Evolutionary conservation across 2,888 invertebrate species (phyloP).

Genomic region (Eupithecia tripunctaria): DNA sequence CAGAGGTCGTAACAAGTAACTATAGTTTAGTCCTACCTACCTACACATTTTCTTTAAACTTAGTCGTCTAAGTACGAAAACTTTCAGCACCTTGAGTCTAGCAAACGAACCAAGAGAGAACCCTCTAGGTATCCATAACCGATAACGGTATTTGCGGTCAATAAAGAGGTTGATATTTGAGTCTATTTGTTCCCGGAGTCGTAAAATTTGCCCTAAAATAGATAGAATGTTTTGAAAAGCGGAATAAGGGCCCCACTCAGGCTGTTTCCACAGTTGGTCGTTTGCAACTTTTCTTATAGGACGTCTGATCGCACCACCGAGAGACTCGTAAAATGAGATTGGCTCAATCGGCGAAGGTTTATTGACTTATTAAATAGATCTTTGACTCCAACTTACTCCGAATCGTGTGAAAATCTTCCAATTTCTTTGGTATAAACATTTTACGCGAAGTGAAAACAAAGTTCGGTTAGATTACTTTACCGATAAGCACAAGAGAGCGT

Average conservation of each 20-base stretch:
- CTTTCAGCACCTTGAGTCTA: not conserved
- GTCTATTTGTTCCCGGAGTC: constrained; percentile 42
- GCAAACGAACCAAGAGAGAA: not conserved
- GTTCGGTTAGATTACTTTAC: constrained; percentile 16
- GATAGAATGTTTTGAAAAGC: constrained; percentile 53
- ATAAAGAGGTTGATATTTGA: constrained; percentile 34
- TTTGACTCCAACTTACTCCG: constrained; percentile 64
- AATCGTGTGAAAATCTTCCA: constrained; percentile 54
- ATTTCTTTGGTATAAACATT: constrained; percentile 53
- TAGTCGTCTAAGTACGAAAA: not conserved
- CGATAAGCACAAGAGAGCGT: constrained; percentile 23
- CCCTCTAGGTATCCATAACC: not conserved
- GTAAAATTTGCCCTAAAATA: constrained; percentile 47
- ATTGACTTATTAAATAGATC: constrained; percentile 81
- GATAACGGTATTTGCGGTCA: constrained; percentile 14
- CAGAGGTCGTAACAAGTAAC: no score
- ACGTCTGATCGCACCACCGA: constrained; percentile 68
- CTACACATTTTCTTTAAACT: not conserved
- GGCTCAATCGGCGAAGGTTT: constrained; percentile 76
- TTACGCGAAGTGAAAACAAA: constrained; percentile 21
- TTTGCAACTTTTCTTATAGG: constrained; percentile 64
- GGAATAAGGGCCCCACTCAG: constrained; percentile 56
- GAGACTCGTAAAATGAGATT: constrained; percentile 80
- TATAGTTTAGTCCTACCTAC: not conserved
- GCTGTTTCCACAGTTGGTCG: constrained; percentile 57